These are phyloP conservation scores for Dexiosoma caninum DNA, from an alignment of 2,888 invertebrate genomes.

Conservation along the genomic window DNA sequence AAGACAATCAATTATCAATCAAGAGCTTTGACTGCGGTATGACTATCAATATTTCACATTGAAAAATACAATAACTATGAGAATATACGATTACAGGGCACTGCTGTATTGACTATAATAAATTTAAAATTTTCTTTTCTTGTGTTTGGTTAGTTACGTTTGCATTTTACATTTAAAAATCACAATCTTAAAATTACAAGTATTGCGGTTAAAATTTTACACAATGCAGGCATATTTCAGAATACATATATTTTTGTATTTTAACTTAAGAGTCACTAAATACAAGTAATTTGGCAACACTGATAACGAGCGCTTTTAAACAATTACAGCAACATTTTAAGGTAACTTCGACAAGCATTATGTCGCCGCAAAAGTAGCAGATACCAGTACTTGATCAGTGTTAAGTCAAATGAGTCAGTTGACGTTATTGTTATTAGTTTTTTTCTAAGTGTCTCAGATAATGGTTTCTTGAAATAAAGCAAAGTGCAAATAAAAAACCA, in stretches of 20 bases:
- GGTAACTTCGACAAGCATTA: conserved; percentile 22
- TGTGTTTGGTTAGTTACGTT: no score
- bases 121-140: no score
- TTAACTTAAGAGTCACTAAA: background rate
- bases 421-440: conserved; percentile 37
- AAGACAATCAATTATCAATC: no score
- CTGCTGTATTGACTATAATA: no score
- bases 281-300: background rate
- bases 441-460: conserved; percentile 36
- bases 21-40: no score
- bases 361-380: background rate
- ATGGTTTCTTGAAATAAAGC: background rate
- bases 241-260: no score
- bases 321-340: conserved; percentile 15
- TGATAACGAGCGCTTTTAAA: conserved; percentile 1
- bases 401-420: conserved; percentile 45
- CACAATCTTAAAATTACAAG: no score
- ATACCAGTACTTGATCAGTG: conserved; percentile 20
- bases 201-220: no score
- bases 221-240: background rate
- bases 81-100: no score
- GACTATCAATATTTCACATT: no score
- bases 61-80: no score
- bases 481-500: background rate
- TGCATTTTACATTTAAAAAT: no score